Evolutionary conservation across 1,140 invertebrate species (phyloP).

Genomic region (Formica selysi): DNA sequence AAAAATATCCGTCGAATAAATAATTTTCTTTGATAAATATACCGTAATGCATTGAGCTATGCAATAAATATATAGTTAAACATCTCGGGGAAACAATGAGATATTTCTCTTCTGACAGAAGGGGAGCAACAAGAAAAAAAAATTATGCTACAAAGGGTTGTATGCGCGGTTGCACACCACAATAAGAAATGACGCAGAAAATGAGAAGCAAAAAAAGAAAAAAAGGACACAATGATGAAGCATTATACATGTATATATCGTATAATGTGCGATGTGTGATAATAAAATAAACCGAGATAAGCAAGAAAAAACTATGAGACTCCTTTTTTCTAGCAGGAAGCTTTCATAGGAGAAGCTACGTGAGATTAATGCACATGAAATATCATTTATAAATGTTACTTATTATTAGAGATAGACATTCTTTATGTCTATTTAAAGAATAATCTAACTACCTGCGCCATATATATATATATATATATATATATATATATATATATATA

Average conservation of each 20-base stretch:
- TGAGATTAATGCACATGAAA: not conserved
- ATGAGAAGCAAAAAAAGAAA: constrained; percentile 3
- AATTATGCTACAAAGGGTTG: constrained; percentile 16
- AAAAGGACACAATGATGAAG: constrained; percentile 4
- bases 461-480: too few relatives aligned
- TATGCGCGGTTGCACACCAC: not conserved
- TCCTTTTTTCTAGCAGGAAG: not conserved
- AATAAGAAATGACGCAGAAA: constrained; percentile 64
- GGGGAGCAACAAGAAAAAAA: not conserved
- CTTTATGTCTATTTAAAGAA: too few relatives aligned
- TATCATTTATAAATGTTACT: not conserved
- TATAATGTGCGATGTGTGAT: not conserved
- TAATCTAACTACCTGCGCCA: too few relatives aligned
- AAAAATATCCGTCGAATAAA: not conserved
- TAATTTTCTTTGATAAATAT: not conserved
- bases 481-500: too few relatives aligned
- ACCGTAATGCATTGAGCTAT: not conserved
- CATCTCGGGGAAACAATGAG: not conserved
- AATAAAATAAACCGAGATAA: constrained; percentile 36
- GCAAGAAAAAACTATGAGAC: not conserved
- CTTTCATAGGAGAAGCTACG: not conserved
- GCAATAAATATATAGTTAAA: not conserved
- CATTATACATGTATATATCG: constrained; percentile 19
- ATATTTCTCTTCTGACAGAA: constrained; percentile 24
- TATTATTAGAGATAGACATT: not conserved